A percentile compares a stretch with the other conserved stretches of the same genome.
Conservation (phyloP, 37 sponge, comb jelly and placozoan genomes). For the Hexactinellida sp. region DNA sequence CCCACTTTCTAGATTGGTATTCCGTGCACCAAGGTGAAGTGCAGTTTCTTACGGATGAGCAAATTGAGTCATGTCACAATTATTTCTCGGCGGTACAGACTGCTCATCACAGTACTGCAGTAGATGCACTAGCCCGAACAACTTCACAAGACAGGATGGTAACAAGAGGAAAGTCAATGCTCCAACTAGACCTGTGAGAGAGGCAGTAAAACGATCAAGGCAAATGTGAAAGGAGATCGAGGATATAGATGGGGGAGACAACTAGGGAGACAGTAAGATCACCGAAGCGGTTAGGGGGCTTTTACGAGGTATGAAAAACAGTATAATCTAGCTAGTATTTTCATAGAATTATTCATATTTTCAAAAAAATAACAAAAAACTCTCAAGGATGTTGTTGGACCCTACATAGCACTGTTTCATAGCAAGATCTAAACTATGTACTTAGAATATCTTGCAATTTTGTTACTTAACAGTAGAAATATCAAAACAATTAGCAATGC, state of each 20-base stretch:
- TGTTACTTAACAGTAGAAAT: too few species aligned
- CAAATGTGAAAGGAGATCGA: background rate
- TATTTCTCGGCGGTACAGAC: background rate
- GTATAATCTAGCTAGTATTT: too few species aligned
- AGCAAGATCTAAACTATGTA: too few species aligned
- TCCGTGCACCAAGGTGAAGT: background rate
- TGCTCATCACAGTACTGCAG: constrained; percentile 7
- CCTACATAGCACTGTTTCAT: too few species aligned
- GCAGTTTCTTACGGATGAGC: background rate
- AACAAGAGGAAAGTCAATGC: background rate
- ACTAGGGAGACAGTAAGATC: too few species aligned
- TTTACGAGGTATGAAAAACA: too few species aligned
- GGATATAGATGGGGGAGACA: background rate
- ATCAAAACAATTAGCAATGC: too few species aligned
- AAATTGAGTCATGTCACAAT: constrained; percentile 17
- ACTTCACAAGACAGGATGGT: background rate
- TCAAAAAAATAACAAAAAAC: too few species aligned
- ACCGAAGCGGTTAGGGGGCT: too few species aligned
- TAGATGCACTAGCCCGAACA: constrained; percentile 1
- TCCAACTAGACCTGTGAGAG: background rate
- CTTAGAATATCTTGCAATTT: too few species aligned
- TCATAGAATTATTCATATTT: too few species aligned
- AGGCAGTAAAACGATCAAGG: background rate
- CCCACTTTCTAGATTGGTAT: background rate
- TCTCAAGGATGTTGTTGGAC: too few species aligned